Evolutionary conservation across 2,113 vertebrate genomes (phyloP).

Genomic region (Menidia beryllina): DNA sequence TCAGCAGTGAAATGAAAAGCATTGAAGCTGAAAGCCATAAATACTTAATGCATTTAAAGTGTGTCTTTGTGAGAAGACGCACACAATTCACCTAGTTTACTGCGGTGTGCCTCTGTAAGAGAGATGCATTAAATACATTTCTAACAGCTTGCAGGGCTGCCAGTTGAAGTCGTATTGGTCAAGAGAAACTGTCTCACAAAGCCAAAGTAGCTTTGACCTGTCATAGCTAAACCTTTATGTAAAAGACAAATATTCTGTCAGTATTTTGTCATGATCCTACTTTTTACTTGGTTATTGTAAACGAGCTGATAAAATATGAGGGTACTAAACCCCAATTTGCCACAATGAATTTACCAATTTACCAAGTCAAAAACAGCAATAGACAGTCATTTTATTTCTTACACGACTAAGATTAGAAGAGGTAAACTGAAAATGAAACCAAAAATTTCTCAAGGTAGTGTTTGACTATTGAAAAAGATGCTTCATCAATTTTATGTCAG

Average conservation of each 20-base stretch:
- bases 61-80: slow-evolving; percentile 22
- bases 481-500: slow-evolving; percentile 8
- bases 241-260: slow-evolving; percentile 41
- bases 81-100: slow-evolving; percentile 20
- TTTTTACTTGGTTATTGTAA: not conserved
- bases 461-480: not conserved
- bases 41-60: slow-evolving; percentile 42
- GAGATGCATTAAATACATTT: slow-evolving; percentile 1
- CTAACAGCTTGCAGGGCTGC: slow-evolving; percentile 32
- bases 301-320: not conserved
- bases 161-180: slow-evolving; percentile 33
- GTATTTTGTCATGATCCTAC: not conserved
- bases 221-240: slow-evolving; percentile 29
- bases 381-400: too few species aligned
- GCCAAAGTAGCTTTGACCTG: slow-evolving; percentile 54
- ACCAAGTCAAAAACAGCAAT: not conserved
- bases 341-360: not conserved
- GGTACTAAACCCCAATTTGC: not conserved
- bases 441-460: not conserved
- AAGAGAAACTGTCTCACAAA: slow-evolving; percentile 40
- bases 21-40: slow-evolving; percentile 34
- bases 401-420: not conserved
- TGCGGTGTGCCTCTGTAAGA: slow-evolving; percentile 17
- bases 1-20: slow-evolving; percentile 51
- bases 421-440: not conserved